A percentile compares a stretch with the other conserved stretches of the same genome.
These are phyloP conservation scores for Phalacrocorax brasilianus DNA, from an alignment of 2,113 vertebrate species.

Conservation along the genomic window DNA sequence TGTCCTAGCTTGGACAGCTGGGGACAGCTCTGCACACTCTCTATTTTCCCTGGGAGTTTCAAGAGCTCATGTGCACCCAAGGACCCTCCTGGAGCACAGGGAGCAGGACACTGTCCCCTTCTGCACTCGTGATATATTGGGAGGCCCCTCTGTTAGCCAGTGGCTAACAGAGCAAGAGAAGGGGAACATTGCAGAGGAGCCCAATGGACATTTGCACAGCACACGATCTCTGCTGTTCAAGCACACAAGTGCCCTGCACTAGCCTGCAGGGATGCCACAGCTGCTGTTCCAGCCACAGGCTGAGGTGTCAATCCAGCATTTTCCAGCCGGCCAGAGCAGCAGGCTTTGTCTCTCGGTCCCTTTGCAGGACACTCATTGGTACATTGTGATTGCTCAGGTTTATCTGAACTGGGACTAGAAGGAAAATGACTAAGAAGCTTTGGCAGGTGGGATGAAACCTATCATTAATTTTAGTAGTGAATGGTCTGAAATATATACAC, in stretches of 20 bases:
- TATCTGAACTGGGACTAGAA: not conserved
- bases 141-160: not conserved
- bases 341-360: not conserved
- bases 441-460: not conserved
- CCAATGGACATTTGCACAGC: not conserved
- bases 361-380: not conserved
- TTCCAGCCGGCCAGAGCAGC: not conserved
- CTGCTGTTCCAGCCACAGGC: rapidly evolving
- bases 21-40: not conserved
- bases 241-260: not conserved
- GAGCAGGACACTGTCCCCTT: not conserved
- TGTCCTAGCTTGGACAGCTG: not conserved
- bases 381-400: not conserved
- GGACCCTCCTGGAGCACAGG: not conserved
- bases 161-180: not conserved
- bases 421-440: not conserved
- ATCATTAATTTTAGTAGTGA: not conserved
- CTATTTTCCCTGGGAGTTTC: not conserved
- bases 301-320: not conserved
- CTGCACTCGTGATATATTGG: rapidly evolving
- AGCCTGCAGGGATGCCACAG: not conserved
- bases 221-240: rapidly evolving
- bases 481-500: not conserved
- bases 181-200: not conserved
- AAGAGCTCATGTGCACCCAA: not conserved